These are phyloP conservation scores for Tetrapedia diversipes DNA, from an alignment of 2,888 invertebrate genomes.

Conservation along the genomic window DNA sequence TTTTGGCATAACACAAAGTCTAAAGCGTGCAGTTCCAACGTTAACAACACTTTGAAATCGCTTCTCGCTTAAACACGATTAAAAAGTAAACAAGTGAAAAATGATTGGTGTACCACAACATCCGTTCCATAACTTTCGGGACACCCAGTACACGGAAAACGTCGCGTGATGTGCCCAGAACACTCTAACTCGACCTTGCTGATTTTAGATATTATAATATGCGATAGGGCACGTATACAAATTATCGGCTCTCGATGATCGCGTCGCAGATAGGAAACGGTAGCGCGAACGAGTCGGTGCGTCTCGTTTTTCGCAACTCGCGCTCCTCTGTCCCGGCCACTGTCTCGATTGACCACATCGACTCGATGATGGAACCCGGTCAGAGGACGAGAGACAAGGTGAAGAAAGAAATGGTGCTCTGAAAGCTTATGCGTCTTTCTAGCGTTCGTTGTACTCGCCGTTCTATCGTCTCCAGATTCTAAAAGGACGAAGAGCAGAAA, in stretches of 20 bases:
- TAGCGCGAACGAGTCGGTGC: constrained; percentile 46
- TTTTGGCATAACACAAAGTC: too few relatives aligned
- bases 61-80: not conserved
- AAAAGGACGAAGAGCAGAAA: constrained; percentile 8
- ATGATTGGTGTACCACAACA: too few relatives aligned
- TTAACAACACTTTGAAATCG: too few relatives aligned
- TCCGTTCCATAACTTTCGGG: constrained; percentile 34
- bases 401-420: constrained; percentile 51
- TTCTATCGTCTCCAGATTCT: constrained; percentile 32
- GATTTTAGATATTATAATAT: constrained; percentile 70
- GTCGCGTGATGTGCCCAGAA: constrained; percentile 66
- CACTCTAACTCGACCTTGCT: constrained; percentile 71
- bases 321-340: too few relatives aligned
- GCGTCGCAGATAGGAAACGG: constrained; percentile 26
- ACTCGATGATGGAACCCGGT: not conserved
- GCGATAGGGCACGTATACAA: constrained; percentile 72
- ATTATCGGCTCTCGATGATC: constrained; percentile 65
- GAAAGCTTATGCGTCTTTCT: constrained; percentile 60
- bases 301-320: constrained; percentile 55
- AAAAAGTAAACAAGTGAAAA: too few relatives aligned
- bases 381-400: constrained; percentile 6
- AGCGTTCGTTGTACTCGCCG: constrained; percentile 46
- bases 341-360: not conserved
- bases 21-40: too few relatives aligned
- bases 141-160: constrained; percentile 56